Conservation (phyloP, 2,888 invertebrate species). For the Seladonia tumulorum region DNA sequence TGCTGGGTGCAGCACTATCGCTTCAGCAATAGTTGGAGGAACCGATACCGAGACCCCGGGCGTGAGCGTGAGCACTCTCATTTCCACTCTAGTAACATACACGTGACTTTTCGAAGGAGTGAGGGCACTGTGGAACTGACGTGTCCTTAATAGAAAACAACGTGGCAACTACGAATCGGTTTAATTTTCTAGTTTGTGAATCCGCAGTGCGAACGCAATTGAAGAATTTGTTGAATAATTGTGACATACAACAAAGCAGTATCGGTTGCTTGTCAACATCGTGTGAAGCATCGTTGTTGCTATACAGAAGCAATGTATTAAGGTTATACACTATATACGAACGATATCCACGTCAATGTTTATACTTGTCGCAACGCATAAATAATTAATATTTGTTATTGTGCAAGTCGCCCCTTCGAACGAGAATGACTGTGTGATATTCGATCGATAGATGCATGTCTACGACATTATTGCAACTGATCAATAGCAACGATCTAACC, state of each 20-base stretch:
- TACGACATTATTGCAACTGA: not conserved
- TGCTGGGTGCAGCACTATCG: not conserved
- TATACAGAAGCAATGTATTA: not conserved
- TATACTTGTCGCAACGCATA: conserved; percentile 19
- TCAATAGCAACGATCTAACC: conserved; percentile 5
- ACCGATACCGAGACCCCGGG: too few species aligned
- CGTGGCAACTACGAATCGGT: conserved; percentile 67
- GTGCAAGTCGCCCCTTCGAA: not conserved
- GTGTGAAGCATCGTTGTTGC: not conserved
- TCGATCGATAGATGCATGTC: not conserved
- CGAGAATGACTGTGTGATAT: conserved; percentile 26
- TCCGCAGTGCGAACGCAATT: not conserved
- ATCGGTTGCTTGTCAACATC: not conserved
- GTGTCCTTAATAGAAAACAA: conserved; percentile 74
- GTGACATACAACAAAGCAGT: not conserved
- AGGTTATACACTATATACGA: conserved; percentile 64
- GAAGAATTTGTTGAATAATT: not conserved
- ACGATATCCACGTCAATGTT: conserved; percentile 47
- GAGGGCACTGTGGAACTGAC: conserved; percentile 70
- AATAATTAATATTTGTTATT: conserved; percentile 53
- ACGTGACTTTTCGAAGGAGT: conserved; percentile 50
- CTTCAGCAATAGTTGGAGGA: not conserved
- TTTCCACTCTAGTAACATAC: conserved; percentile 3
- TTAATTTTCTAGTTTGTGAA: not conserved
- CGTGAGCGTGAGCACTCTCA: not conserved